Evolutionary conservation across 2,888 invertebrate genomes (phyloP), one percentile per base, ranked within the genome.

Genomic region (Cryptus armator): DNA sequence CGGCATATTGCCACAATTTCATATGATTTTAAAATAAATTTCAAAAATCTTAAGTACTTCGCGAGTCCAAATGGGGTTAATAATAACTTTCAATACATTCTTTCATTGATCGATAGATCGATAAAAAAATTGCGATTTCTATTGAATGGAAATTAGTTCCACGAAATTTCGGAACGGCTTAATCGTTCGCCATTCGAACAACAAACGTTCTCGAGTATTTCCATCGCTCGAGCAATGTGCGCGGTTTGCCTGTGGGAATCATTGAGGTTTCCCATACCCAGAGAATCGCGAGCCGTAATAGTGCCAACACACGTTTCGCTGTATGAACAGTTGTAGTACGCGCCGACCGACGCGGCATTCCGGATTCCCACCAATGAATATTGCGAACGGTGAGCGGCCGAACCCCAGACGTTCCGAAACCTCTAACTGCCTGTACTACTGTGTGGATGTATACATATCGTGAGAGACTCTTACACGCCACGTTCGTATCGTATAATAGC

Each of bases 241-340:
- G 43, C 53, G 48, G 9, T 5, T 62, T 51, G 67, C 46, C 67
- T 67, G 59, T 90, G 91, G 90, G 91, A 91, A 90, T 88, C 89
- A 87, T 85, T 87, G 83, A 87, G 53, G 87, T 89, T 91, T 90
- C 90, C 88, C 91, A 91, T 89, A 89, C 90, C 88, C 89, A 88
- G 84, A 70, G 70, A n/a, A 32, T 24, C 19, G 19, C 19, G 19
- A 48, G 24, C 68, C 48, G 43, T 53, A 37, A 46, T 43, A 51
- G 43, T 46, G 29, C 84, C 79, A 72, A 56, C 56, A 59, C 68
- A 70, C 59, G 77, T 68, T 68, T 43, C 86, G 81, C 89, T 87
- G 87, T 89, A 87, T 86, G 77, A 85, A 86, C 84, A 46, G 64
- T 62, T 24, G 51, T 48, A 56, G 37, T 66, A 56, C 59, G 46